Percentiles rank a stretch among this genome's conserved stretches.
Evolutionary conservation across 2,113 vertebrate genomes (phyloP).

Genomic region (Neoarius graeffei): DNA sequence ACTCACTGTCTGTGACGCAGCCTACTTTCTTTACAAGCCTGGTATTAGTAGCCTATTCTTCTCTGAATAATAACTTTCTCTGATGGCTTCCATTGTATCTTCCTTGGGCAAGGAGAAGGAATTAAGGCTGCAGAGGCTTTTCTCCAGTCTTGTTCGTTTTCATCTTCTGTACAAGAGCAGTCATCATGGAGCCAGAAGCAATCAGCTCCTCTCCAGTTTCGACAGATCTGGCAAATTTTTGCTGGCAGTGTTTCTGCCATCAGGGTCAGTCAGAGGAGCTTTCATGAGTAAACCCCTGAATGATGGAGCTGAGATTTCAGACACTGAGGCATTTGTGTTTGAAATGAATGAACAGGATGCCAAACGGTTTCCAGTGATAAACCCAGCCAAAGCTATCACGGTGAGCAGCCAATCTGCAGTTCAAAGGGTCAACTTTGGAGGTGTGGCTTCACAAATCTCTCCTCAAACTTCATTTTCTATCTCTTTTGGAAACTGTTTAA

Average conservation of each 20-base stretch:
- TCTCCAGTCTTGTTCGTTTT: conserved; percentile 31
- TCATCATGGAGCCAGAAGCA: neutral
- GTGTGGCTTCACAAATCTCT: no score
- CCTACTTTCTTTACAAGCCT: neutral
- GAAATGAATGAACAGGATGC: neutral
- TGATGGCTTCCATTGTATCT: conserved; percentile 31
- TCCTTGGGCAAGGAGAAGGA: conserved; percentile 23
- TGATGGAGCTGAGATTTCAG: neutral
- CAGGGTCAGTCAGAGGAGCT: neutral
- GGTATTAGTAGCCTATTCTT: neutral
- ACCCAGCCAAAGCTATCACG: neutral
- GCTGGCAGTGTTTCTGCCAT: neutral
- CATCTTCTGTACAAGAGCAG: conserved; percentile 44
- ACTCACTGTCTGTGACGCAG: neutral
- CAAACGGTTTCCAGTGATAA: neutral
- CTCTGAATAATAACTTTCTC: neutral
- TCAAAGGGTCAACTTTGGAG: neutral
- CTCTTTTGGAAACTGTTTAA: neutral
- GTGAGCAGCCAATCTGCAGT: neutral
- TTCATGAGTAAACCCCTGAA: conserved; percentile 30
- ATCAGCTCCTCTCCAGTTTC: neutral
- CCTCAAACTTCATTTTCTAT: neutral
- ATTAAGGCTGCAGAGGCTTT: neutral
- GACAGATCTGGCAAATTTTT: conserved; percentile 6
- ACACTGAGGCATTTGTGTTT: neutral